A percentile compares a stretch with the other conserved stretches of the same genome.
phyloP scores from a whole-genome alignment of 2,888 invertebrate genomes.

The Eurytoma adleriae region DNA sequence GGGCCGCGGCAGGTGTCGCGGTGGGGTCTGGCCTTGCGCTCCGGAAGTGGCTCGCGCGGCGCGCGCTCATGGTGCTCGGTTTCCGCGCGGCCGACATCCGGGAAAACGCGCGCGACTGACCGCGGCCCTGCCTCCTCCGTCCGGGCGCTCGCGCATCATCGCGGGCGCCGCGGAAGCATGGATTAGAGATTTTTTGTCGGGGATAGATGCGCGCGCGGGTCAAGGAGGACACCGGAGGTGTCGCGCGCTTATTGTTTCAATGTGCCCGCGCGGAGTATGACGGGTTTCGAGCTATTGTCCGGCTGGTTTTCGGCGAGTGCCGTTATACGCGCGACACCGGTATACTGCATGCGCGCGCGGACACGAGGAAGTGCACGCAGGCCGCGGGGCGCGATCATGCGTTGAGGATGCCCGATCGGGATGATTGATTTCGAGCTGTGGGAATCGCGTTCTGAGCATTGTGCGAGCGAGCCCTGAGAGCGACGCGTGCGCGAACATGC shows the following conservation, averaged over 20 bases:
- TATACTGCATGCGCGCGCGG: neutral
- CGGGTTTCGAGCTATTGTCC: no score
- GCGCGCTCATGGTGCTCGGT: slow-evolving; percentile 57
- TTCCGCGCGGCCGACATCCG: slow-evolving; percentile 69
- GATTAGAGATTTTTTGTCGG: slow-evolving; percentile 69
- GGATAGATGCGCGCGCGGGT: slow-evolving; percentile 36
- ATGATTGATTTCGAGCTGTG: no score
- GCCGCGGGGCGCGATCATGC: neutral
- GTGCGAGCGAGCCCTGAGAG: no score
- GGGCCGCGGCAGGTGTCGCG: slow-evolving; percentile 7
- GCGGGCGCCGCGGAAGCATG: slow-evolving; percentile 70
- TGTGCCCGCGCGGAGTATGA: no score
- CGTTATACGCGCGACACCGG: neutral
- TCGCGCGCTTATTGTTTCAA: neutral
- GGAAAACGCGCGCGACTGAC: slow-evolving; percentile 66
- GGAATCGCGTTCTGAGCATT: no score
- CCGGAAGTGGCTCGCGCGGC: slow-evolving; percentile 71
- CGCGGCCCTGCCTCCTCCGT: neutral
- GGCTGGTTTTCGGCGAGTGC: neutral
- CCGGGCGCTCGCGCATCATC: neutral
- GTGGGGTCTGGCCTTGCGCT: slow-evolving; percentile 70
- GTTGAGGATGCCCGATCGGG: neutral
- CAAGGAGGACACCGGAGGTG: slow-evolving; percentile 52
- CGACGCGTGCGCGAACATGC: no score
- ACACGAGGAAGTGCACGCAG: neutral